Percentiles rank a stretch among this genome's conserved stretches.
Conservation (phyloP, 2,113 vertebrate species). For the Ictidomys tridecemlineatus region DNA sequence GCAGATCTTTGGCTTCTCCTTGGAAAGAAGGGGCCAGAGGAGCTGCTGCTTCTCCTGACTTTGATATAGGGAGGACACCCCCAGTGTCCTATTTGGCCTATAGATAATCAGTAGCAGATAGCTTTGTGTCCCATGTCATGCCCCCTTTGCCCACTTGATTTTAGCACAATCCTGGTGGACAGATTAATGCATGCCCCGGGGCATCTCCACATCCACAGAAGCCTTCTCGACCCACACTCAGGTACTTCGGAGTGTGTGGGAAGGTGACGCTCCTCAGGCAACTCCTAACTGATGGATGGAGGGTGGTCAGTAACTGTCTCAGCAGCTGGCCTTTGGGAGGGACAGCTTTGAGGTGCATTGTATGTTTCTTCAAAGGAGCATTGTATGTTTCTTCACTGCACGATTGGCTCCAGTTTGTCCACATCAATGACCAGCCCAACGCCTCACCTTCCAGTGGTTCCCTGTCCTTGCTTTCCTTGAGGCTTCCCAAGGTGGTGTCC, state of each 20-base stretch:
- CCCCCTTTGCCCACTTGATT: background rate
- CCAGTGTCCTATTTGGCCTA: background rate
- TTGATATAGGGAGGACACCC: background rate
- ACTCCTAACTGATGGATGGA: background rate
- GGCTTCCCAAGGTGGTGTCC: background rate
- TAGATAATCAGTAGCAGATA: background rate
- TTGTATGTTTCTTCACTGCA: background rate
- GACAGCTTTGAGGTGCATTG: background rate
- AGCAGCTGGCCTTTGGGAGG: background rate
- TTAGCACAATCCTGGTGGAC: fast-evolving
- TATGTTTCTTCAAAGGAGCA: background rate
- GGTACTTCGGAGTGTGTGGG: background rate
- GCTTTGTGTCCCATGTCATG: fast-evolving
- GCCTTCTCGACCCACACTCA: background rate
- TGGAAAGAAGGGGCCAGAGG: conserved; percentile 36
- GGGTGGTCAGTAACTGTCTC: background rate
- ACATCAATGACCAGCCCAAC: background rate
- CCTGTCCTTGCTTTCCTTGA: background rate
- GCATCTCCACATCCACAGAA: background rate
- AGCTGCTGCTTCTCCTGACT: background rate
- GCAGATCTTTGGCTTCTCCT: conserved; percentile 55
- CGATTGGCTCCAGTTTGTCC: background rate
- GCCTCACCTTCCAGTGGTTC: background rate
- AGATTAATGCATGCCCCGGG: fast-evolving
- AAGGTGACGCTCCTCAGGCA: background rate